A percentile compares a stretch with the other conserved stretches of the same genome.
Evolutionary conservation across 2,113 vertebrate species (phyloP).

Genomic region (Anarhynchus alexandrinus): DNA sequence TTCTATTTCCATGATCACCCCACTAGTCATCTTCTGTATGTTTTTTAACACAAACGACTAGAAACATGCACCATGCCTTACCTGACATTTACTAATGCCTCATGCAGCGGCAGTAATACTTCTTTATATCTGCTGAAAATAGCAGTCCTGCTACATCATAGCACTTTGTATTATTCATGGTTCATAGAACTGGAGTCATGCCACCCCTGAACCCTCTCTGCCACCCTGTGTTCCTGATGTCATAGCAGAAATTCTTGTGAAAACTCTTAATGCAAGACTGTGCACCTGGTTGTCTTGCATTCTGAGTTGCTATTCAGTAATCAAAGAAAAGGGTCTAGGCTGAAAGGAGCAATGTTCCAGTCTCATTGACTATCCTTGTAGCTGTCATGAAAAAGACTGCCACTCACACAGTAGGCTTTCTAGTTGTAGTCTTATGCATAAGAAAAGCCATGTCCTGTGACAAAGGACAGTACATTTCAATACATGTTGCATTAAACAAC

Average conservation of each 20-base stretch:
- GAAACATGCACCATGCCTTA: neutral
- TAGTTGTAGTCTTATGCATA: neutral
- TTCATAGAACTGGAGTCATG: neutral
- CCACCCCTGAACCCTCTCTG: neutral
- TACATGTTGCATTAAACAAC: neutral
- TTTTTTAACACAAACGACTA: neutral
- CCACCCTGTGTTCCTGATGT: neutral
- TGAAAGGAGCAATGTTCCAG: neutral
- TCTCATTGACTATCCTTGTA: neutral
- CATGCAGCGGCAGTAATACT: accelerated
- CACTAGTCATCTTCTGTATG: neutral
- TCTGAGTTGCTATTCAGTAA: neutral
- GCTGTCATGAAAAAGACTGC: neutral
- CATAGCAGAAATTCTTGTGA: neutral
- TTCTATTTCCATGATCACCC: neutral
- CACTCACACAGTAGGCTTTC: neutral
- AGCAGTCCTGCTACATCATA: neutral
- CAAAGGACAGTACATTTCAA: neutral
- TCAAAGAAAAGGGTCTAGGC: neutral
- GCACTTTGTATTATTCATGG: neutral
- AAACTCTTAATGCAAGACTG: neutral
- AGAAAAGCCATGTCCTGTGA: neutral
- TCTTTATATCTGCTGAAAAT: neutral
- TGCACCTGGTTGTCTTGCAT: neutral
- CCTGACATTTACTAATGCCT: neutral